phyloP scores from a whole-genome alignment of 2,888 invertebrate species.

The Minunthozetes semirufus region DNA sequence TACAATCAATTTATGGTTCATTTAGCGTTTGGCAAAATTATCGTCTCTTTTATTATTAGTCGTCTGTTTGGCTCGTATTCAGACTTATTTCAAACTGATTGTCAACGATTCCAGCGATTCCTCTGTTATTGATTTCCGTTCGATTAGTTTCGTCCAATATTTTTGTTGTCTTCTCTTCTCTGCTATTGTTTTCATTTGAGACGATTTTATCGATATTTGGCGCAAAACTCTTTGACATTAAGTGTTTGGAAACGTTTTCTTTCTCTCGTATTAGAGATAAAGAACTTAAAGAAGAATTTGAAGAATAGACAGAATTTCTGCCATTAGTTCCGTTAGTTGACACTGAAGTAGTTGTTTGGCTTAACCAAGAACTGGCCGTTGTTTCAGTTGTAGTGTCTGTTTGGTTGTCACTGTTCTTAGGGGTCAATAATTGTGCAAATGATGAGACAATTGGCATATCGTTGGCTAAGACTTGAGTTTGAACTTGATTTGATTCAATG shows the following conservation, averaged over 20 bases:
- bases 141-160: conserved; percentile 2
- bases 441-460: not conserved
- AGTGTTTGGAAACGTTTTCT: not conserved
- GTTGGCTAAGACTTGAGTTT: not conserved
- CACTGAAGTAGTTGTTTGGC: not conserved
- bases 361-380: not conserved
- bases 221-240: not conserved
- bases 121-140: conserved; percentile 11
- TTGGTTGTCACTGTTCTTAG: not conserved
- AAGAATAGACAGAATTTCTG: not conserved
- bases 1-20: conserved; percentile 17
- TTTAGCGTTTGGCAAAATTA: not conserved
- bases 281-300: not conserved
- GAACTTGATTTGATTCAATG: not conserved
- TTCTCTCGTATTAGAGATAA: not conserved
- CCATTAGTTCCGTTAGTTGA: not conserved
- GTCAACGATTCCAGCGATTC: too few relatives aligned
- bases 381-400: not conserved
- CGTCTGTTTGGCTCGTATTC: not conserved
- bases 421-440: not conserved
- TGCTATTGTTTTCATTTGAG: not conserved
- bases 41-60: not conserved
- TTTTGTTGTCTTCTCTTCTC: not conserved
- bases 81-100: conserved; percentile 1
- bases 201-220: not conserved